phyloP scores from a whole-genome alignment of 2,113 vertebrate species.

The Hydrochoerus hydrochaeris region DNA sequence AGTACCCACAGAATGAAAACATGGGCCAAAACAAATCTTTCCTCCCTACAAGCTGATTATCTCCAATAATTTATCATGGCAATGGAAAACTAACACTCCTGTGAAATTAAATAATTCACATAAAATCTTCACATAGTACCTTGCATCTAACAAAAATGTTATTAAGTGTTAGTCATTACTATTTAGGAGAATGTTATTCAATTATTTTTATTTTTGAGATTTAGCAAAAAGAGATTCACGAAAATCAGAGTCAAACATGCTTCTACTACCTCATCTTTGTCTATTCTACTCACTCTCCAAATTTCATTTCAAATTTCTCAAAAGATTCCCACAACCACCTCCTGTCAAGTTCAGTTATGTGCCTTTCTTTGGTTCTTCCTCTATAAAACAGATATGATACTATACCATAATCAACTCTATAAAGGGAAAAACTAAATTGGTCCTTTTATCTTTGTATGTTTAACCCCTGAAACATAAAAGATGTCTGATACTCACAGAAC shows the following conservation, averaged over 20 bases:
- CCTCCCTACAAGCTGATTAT: background rate
- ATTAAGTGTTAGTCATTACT: background rate
- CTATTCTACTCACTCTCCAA: background rate
- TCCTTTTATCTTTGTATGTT: background rate
- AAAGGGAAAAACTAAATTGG: background rate
- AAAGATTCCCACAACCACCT: background rate
- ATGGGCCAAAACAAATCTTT: background rate
- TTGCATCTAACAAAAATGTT: background rate
- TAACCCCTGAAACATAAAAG: background rate
- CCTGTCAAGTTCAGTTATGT: background rate
- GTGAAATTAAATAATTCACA: background rate
- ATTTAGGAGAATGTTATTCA: background rate
- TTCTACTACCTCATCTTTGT: background rate
- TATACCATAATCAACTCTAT: background rate
- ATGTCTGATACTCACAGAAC: background rate
- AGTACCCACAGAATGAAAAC: background rate
- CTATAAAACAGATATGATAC: background rate
- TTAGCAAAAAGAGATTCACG: background rate
- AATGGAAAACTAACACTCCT: background rate
- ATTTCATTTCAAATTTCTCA: background rate
- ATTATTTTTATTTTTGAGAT: constrained; percentile 33
- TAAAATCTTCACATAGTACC: background rate
- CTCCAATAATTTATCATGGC: background rate
- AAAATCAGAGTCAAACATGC: background rate
- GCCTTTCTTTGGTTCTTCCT: background rate